Evolutionary conservation across 2,888 invertebrate genomes (phyloP).

Genomic region (Spilosoma lubricipeda): DNA sequence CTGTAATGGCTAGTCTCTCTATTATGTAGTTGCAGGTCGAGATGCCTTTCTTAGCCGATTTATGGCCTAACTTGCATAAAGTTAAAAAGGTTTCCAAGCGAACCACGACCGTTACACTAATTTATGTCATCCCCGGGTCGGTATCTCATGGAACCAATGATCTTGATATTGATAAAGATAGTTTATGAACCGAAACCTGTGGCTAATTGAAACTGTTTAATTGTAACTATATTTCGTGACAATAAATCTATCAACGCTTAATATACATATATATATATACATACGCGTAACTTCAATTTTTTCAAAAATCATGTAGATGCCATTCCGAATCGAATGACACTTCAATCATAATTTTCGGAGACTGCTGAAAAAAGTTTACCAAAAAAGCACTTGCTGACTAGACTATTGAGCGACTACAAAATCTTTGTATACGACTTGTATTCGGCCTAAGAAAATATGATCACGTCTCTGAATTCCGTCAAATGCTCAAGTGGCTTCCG

Average conservation of each 20-base stretch:
- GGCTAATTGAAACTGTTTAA: neutral
- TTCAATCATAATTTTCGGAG: too few species aligned
- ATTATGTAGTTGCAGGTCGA: conserved; percentile 3
- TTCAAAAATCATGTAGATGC: too few species aligned
- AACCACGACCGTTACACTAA: neutral
- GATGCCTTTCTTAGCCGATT: neutral
- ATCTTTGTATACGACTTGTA: too few species aligned
- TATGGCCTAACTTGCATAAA: conserved; percentile 25
- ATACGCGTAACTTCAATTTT: too few species aligned
- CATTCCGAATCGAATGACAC: too few species aligned
- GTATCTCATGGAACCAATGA: neutral
- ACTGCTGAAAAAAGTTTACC: too few species aligned
- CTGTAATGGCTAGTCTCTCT: neutral
- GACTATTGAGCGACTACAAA: too few species aligned
- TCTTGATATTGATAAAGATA: neutral
- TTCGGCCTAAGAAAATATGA: too few species aligned
- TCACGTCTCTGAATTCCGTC: too few species aligned
- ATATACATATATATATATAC: too few species aligned
- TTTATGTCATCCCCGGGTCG: neutral
- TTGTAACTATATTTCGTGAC: neutral
- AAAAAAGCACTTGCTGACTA: too few species aligned
- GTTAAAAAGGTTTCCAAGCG: conserved; percentile 2
- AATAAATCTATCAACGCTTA: neutral
- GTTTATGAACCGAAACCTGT: neutral
- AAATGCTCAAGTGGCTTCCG: too few species aligned